Evolutionary conservation across 2,888 invertebrate genomes (phyloP).

Genomic region (Dicyrtomina minuta): DNA sequence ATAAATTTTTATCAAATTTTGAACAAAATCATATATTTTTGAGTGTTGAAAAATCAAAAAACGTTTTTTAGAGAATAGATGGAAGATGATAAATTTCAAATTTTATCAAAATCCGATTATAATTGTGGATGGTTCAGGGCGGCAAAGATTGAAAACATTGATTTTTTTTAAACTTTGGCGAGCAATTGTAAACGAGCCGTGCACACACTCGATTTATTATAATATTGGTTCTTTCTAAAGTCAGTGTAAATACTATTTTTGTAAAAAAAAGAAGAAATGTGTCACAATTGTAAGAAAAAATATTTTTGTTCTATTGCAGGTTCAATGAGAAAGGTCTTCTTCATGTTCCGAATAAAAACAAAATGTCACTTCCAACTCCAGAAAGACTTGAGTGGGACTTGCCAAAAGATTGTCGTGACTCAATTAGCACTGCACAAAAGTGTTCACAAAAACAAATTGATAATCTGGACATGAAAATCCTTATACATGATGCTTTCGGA

Average conservation of each 20-base stretch:
- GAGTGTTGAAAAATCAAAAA: neutral
- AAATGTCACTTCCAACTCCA: conserved; percentile 75
- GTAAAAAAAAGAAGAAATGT: too few relatives aligned
- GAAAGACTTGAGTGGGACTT: conserved; percentile 88
- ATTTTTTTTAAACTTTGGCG: conserved; percentile 95
- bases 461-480: conserved; percentile 87
- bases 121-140: conserved; percentile 67
- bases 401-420: conserved; percentile 65
- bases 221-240: conserved; percentile 95
- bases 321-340: conserved; percentile 69
- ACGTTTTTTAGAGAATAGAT: neutral
- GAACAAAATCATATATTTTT: too few relatives aligned
- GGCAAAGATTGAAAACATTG: conserved; percentile 77
- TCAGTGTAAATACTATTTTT: too few relatives aligned
- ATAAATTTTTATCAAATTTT: too few relatives aligned
- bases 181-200: conserved; percentile 86
- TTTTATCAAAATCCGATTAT: neutral
- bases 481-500: conserved; percentile 82
- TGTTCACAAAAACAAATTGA: conserved; percentile 75
- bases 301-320: conserved; percentile 60
- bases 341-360: conserved; percentile 62
- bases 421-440: conserved; percentile 65
- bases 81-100: neutral
- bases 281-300: too few relatives aligned
- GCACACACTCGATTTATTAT: conserved; percentile 98